Evolutionary conservation across 2,113 vertebrate genomes (phyloP).

Genomic region (Cyprinus carpio): DNA sequence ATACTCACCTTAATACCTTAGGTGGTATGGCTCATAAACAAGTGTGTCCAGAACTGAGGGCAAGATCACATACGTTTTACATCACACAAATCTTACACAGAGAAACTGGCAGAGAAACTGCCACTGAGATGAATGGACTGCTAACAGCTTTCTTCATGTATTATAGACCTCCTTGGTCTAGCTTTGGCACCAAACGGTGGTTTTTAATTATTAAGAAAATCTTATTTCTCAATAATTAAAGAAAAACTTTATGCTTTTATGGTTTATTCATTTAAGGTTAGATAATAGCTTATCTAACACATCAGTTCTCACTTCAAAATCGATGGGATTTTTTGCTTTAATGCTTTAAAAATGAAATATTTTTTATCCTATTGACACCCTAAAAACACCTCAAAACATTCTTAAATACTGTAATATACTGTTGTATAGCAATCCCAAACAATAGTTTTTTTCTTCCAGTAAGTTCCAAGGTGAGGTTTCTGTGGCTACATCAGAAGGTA

Average conservation of each 20-base stretch:
- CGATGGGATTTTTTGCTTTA: neutral
- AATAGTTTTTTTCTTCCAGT: too few species aligned
- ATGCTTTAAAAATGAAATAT: neutral
- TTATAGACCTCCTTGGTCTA: neutral
- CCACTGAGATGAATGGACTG: neutral
- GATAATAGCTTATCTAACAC: neutral
- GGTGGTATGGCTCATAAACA: neutral
- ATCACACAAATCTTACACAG: neutral
- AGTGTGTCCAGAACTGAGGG: neutral
- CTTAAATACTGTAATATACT: too few species aligned
- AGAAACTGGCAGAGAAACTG: neutral
- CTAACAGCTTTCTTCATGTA: neutral
- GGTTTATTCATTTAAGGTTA: neutral
- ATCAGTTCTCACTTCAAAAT: neutral
- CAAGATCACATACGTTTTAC: neutral
- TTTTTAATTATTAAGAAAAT: neutral
- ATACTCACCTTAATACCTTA: neutral
- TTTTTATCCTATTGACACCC: too few species aligned
- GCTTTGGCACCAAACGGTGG: neutral
- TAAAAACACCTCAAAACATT: too few species aligned
- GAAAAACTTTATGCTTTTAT: neutral
- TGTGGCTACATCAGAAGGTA: too few species aligned
- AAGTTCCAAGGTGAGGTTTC: too few species aligned
- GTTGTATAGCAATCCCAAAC: too few species aligned
- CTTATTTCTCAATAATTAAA: neutral